Evolutionary conservation across 2,888 invertebrate genomes (phyloP).

Genomic region (Salpingus planirostris): DNA sequence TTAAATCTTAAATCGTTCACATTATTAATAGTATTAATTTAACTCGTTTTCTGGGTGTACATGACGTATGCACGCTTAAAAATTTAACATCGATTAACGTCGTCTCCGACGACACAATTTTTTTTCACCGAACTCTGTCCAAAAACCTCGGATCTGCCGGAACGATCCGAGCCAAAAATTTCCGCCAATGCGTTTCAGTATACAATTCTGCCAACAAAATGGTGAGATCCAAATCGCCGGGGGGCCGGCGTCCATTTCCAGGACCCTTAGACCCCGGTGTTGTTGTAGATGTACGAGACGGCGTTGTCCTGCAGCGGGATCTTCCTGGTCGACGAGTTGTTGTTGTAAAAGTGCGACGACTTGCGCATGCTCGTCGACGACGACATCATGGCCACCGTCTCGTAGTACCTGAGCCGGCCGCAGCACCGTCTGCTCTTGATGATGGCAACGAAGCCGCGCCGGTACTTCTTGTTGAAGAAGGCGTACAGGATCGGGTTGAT

Average conservation of each 20-base stretch:
- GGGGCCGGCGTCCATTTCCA: slow-evolving; percentile 26
- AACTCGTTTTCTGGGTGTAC: no score
- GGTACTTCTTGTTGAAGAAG: slow-evolving; percentile 90
- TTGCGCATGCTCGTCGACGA: slow-evolving; percentile 79
- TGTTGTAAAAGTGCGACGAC: slow-evolving; percentile 75
- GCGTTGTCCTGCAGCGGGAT: slow-evolving; percentile 36
- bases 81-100: no score
- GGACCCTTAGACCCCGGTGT: slow-evolving; percentile 60
- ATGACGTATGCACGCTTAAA: no score
- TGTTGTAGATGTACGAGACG: slow-evolving; percentile 54
- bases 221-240: slow-evolving; percentile 12
- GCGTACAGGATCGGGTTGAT: slow-evolving; percentile 92
- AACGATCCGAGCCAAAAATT: slow-evolving; percentile 1
- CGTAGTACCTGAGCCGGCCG: slow-evolving; percentile 75
- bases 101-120: no score
- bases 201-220: slow-evolving; percentile 10
- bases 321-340: slow-evolving; percentile 46
- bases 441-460: slow-evolving; percentile 82
- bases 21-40: no score
- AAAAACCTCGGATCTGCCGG: slow-evolving; percentile 14
- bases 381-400: slow-evolving; percentile 77
- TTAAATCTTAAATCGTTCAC: no score
- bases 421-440: slow-evolving; percentile 79
- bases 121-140: slow-evolving; percentile 14
- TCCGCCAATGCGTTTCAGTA: no score